These are phyloP conservation scores for Scolanthus callimorphus DNA, from an alignment of 92 coral and sea anemone species.

Conservation along the genomic window DNA sequence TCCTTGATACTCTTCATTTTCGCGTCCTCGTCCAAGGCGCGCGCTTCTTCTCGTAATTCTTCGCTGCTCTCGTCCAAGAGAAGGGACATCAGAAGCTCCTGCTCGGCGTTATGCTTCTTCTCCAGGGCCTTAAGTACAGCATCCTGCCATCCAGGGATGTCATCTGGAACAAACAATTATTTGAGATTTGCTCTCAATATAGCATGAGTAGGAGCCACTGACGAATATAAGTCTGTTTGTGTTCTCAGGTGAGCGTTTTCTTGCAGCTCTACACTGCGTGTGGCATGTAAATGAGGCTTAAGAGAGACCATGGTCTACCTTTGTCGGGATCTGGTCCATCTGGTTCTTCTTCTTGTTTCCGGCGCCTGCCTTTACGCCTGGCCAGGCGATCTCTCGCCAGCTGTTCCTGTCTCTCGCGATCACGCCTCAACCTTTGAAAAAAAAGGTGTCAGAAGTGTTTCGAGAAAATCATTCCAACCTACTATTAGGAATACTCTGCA, in stretches of 20 bases:
- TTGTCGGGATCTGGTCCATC: constrained; percentile 88
- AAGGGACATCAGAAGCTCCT: constrained; percentile 62
- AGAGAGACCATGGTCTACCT: constrained; percentile 49
- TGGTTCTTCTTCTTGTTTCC: constrained; percentile 62
- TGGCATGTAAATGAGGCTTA: too few species aligned
- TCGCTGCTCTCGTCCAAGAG: constrained; percentile 75
- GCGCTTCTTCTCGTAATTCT: constrained; percentile 81
- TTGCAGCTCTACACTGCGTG: too few species aligned
- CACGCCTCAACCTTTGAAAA: constrained; percentile 82
- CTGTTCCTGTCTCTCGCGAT: constrained; percentile 81
- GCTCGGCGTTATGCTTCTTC: constrained; percentile 82
- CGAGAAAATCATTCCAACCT: too few species aligned
- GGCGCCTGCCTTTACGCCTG: constrained; percentile 59
- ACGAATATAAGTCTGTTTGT: too few species aligned
- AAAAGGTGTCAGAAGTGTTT: too few species aligned
- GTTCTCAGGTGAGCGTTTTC: too few species aligned
- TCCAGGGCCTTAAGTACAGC: constrained; percentile 85
- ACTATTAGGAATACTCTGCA: too few species aligned
- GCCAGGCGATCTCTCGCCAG: constrained; percentile 87
- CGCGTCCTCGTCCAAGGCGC: constrained; percentile 67
- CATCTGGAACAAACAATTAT: constrained; percentile 62
- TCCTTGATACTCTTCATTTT: constrained; percentile 71
- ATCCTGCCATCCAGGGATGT: constrained; percentile 83
- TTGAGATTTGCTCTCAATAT: too few species aligned
- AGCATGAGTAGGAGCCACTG: too few species aligned